Evolutionary conservation across 2,888 invertebrate genomes (phyloP).

Genomic region (Cordilura impudica): DNA sequence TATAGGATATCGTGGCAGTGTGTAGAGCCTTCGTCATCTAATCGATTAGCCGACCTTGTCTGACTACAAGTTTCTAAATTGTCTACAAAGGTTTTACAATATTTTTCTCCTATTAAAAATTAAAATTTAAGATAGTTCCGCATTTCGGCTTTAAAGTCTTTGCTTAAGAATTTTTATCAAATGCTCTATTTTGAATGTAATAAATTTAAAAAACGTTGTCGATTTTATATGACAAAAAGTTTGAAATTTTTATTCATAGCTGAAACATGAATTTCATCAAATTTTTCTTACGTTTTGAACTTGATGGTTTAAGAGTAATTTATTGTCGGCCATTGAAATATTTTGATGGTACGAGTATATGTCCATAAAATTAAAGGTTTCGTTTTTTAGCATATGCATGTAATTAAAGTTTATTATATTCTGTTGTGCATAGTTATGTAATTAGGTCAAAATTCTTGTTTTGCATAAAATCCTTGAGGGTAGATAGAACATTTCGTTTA

Average conservation of each 20-base stretch:
- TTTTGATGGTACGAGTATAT: conserved; percentile 1
- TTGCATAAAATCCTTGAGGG: conserved; percentile 57
- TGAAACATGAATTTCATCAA: conserved; percentile 23
- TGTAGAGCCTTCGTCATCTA: too few relatives aligned
- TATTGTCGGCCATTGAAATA: conserved; percentile 25
- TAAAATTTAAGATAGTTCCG: too few relatives aligned
- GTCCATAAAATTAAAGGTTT: conserved; percentile 13
- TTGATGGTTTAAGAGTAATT: conserved; percentile 34
- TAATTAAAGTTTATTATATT: conserved; percentile 1
- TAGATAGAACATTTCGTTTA: conserved; percentile 28
- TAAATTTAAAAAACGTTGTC: too few relatives aligned
- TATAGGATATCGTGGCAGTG: too few relatives aligned
- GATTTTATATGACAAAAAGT: too few relatives aligned
- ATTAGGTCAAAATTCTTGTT: conserved; percentile 55
- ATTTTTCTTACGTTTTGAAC: conserved; percentile 20
- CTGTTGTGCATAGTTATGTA: conserved; percentile 24
- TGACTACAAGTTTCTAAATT: too few relatives aligned
- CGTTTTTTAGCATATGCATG: conserved; percentile 1
- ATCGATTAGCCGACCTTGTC: too few relatives aligned
- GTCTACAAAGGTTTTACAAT: too few relatives aligned
- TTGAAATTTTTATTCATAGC: conserved; percentile 10
- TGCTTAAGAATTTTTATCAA: too few relatives aligned
- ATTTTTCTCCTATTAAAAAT: too few relatives aligned
- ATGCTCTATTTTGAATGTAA: too few relatives aligned
- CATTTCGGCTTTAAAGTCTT: too few relatives aligned